A percentile compares a stretch with the other conserved stretches of the same genome.
phyloP scores from a whole-genome alignment of 1,140 invertebrate species.

The Drosophila yakuba region DNA sequence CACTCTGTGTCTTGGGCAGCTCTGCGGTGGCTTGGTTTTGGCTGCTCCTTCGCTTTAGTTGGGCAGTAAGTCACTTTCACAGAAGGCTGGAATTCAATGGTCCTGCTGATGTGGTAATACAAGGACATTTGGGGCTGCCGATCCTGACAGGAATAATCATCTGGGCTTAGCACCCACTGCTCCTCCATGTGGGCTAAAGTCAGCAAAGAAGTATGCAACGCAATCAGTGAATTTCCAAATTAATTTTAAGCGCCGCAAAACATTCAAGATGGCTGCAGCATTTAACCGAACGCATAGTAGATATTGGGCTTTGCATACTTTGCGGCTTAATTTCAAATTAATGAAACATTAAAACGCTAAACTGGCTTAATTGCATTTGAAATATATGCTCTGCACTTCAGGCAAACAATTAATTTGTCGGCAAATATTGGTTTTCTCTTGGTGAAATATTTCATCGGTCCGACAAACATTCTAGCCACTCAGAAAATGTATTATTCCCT shows the following conservation, averaged over 20 bases:
- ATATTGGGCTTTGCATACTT: slow-evolving; percentile 37
- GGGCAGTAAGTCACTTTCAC: slow-evolving; percentile 34
- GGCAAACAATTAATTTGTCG: slow-evolving; percentile 2
- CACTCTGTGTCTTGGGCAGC: slow-evolving; percentile 43
- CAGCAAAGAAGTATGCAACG: slow-evolving; percentile 43
- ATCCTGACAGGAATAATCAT: slow-evolving; percentile 20
- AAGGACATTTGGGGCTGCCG: slow-evolving; percentile 18
- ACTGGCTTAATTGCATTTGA: slow-evolving; percentile 25
- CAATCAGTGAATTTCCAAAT: slow-evolving; percentile 32
- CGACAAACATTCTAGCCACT: background rate
- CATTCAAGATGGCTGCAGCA: background rate
- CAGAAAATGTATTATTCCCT: slow-evolving; percentile 5
- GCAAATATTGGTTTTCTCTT: slow-evolving; percentile 11
- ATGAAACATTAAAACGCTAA: slow-evolving; percentile 33
- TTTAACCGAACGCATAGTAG: slow-evolving; percentile 27
- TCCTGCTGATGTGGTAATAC: slow-evolving; percentile 33
- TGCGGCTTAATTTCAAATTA: slow-evolving; percentile 28
- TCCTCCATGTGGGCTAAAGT: background rate
- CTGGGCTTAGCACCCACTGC: background rate
- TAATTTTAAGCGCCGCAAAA: slow-evolving; percentile 31
- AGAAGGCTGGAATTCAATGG: slow-evolving; percentile 26
- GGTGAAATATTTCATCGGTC: slow-evolving; percentile 1
- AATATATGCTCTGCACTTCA: slow-evolving; percentile 21
- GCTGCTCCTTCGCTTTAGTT: slow-evolving; percentile 21
- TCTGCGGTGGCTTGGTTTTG: slow-evolving; percentile 48